Percentiles rank a stretch among this genome's conserved stretches.
These are phyloP conservation scores for Gadopsis bispinosus DNA, from an alignment of 2,797 vertebrate species.

Conservation along the genomic window DNA sequence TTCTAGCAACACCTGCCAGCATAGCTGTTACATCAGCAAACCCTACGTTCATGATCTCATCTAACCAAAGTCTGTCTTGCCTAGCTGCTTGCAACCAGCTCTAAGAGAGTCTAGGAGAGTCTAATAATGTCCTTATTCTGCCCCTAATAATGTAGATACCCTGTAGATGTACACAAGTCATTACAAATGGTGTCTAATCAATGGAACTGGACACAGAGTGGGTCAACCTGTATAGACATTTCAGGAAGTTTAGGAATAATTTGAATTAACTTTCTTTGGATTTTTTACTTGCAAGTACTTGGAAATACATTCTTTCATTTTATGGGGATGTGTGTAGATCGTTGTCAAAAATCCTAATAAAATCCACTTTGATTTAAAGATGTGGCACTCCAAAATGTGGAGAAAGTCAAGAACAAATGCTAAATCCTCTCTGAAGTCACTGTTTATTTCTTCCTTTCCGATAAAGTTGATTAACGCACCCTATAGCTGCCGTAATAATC, in stretches of 20 bases:
- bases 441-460: conserved; percentile 4
- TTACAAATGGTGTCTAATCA: not conserved
- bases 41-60: not conserved
- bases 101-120: not conserved
- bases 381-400: not conserved
- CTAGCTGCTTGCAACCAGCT: not conserved
- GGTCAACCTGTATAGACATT: not conserved
- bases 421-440: not conserved
- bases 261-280: not conserved
- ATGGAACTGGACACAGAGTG: not conserved
- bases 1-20: conserved; percentile 2
- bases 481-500: conserved; percentile 12
- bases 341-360: not conserved
- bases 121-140: not conserved
- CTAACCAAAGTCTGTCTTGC: conserved; percentile 5
- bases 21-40: conserved; percentile 7
- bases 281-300: not conserved
- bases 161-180: not conserved
- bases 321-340: not conserved
- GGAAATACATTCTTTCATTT: not conserved
- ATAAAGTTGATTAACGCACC: conserved; percentile 28
- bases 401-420: not conserved
- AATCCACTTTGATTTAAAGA: not conserved
- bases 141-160: not conserved
- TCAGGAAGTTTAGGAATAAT: not conserved